Evolutionary conservation across 2,797 vertebrate species (phyloP).

Genomic region (Anas acuta): DNA sequence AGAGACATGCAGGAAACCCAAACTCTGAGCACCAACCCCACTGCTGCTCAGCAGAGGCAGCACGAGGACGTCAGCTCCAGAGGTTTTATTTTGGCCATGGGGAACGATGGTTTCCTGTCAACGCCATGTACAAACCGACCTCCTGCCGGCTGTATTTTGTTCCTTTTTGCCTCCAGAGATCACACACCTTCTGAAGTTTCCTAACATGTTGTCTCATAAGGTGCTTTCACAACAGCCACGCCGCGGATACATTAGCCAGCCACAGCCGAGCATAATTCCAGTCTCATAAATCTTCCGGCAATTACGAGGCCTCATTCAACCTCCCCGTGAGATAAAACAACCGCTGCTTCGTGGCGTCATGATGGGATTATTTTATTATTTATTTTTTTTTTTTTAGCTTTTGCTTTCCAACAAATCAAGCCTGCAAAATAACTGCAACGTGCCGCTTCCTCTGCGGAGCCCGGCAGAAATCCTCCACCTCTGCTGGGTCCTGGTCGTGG

Average conservation of each 20-base stretch:
- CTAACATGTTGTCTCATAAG: background rate
- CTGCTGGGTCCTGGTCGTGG: background rate
- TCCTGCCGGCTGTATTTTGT: background rate
- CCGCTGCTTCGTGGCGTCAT: background rate
- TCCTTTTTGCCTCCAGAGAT: background rate
- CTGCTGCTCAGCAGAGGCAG: background rate
- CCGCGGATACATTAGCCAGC: background rate
- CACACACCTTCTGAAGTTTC: slow-evolving; percentile 33
- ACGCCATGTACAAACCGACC: background rate
- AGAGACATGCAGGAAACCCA: background rate
- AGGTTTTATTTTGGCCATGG: background rate
- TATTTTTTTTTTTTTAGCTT: background rate
- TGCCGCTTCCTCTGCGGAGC: background rate
- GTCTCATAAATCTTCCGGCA: slow-evolving; percentile 33
- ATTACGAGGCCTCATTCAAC: background rate
- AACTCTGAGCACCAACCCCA: background rate
- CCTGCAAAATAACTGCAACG: background rate
- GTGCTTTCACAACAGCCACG: slow-evolving; percentile 21
- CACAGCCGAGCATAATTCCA: background rate
- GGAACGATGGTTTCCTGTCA: background rate
- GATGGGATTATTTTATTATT: background rate
- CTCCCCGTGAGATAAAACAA: slow-evolving; percentile 25
- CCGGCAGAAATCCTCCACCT: background rate
- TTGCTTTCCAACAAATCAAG: background rate
- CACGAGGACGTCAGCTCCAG: background rate